These are phyloP conservation scores for Hypena proboscidalis DNA, from an alignment of 2,888 invertebrate genomes.

Conservation along the genomic window DNA sequence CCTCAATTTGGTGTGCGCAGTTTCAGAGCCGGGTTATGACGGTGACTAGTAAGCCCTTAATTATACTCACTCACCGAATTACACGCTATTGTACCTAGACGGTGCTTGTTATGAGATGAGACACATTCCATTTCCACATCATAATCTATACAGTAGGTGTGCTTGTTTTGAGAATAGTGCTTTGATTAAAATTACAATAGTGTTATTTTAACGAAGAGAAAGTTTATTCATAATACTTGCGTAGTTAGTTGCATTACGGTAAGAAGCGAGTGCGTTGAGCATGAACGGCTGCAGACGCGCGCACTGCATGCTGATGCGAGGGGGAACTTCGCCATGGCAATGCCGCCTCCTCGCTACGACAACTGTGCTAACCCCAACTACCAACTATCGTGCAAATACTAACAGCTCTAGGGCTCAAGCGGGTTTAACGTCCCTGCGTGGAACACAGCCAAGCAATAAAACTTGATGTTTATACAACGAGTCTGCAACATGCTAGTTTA, in stretches of 20 bases:
- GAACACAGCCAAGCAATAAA: constrained; percentile 84
- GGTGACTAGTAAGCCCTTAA: constrained; percentile 6
- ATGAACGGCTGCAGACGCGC: constrained; percentile 47
- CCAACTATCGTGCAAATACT: constrained; percentile 72
- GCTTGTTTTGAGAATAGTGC: neutral
- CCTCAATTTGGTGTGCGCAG: constrained; percentile 3
- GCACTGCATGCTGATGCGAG: constrained; percentile 46
- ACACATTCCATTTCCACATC: constrained; percentile 1
- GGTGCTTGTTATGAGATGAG: neutral
- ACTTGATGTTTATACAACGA: constrained; percentile 80
- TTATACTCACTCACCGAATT: constrained; percentile 7
- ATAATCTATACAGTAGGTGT: constrained; percentile 1
- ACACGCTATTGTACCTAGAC: constrained; percentile 1
- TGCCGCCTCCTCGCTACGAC: constrained; percentile 25
- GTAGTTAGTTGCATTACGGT: constrained; percentile 21
- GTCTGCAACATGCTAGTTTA: constrained; percentile 72
- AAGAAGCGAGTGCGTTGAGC: constrained; percentile 32
- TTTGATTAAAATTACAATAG: constrained; percentile 1
- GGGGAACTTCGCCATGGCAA: constrained; percentile 19
- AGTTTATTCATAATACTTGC: constrained; percentile 28
- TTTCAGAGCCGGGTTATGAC: constrained; percentile 6
- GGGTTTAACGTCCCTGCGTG: constrained; percentile 79
- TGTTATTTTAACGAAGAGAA: constrained; percentile 23
- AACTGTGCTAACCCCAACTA: constrained; percentile 53
- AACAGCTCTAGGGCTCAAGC: constrained; percentile 66